phyloP scores from a whole-genome alignment of 2,888 invertebrate genomes.

The Ceraclea dissimilis region DNA sequence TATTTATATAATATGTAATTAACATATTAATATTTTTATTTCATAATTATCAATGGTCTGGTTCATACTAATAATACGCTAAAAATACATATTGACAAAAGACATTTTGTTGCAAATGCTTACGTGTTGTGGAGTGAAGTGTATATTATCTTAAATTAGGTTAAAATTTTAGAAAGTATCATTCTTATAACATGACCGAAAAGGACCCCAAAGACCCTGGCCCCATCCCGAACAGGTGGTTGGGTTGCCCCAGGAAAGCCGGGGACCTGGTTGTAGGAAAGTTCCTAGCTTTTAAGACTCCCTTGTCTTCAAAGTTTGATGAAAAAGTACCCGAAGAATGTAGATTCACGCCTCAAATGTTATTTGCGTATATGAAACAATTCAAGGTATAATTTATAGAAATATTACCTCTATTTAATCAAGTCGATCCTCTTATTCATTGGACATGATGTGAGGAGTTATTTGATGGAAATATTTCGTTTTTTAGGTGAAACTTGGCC shows the following conservation, averaged over 20 bases:
- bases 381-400: slow-evolving; percentile 55
- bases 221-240: slow-evolving; percentile 74
- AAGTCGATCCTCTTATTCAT: no score
- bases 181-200: not conserved
- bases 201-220: slow-evolving; percentile 11
- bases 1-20: no score
- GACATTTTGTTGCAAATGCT: slow-evolving; percentile 4
- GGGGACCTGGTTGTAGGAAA: slow-evolving; percentile 64
- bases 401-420: not conserved
- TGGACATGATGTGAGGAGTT: no score
- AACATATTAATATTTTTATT: no score
- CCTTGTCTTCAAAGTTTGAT: slow-evolving; percentile 75
- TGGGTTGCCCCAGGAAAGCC: slow-evolving; percentile 80
- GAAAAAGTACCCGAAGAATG: slow-evolving; percentile 74
- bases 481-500: slow-evolving; percentile 70
- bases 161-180: not conserved
- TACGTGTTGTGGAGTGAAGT: slow-evolving; percentile 12
- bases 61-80: no score
- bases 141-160: not conserved
- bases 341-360: slow-evolving; percentile 81
- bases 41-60: no score
- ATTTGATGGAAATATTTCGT: not conserved
- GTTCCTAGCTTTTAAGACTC: slow-evolving; percentile 94
- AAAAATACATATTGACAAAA: no score
- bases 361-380: slow-evolving; percentile 70